Conservation (phyloP, 1,140 invertebrate genomes). For the Spodoptera frugiperda region DNA sequence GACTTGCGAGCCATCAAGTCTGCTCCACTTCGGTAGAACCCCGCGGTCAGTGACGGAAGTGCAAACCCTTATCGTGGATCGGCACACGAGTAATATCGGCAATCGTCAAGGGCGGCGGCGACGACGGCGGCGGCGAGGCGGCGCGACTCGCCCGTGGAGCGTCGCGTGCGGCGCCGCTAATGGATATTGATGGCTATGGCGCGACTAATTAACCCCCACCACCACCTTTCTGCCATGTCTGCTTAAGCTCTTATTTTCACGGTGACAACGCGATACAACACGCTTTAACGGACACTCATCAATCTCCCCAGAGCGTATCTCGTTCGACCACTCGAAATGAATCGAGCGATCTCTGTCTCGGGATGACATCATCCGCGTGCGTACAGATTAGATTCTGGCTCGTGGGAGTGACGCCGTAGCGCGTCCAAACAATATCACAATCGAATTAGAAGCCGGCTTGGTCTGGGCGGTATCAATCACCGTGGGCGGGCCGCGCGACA, state of each 20-base stretch:
- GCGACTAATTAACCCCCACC: slow-evolving; percentile 79
- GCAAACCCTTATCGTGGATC: slow-evolving; percentile 71
- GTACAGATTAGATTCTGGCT: slow-evolving; percentile 57
- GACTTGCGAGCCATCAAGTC: slow-evolving; percentile 5
- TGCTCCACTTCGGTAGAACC: slow-evolving; percentile 28
- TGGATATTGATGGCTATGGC: slow-evolving; percentile 83
- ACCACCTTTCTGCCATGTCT: slow-evolving; percentile 65
- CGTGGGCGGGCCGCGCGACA: slow-evolving; percentile 81
- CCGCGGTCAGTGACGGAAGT: slow-evolving; percentile 61
- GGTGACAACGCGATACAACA: slow-evolving; percentile 55
- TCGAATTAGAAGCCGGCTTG: slow-evolving; percentile 75
- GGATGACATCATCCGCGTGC: slow-evolving; percentile 62
- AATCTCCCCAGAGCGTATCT: slow-evolving; percentile 62
- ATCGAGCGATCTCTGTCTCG: slow-evolving; percentile 56
- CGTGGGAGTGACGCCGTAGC: slow-evolving; percentile 63
- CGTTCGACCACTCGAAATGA: slow-evolving; percentile 57
- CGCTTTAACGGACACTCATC: slow-evolving; percentile 55
- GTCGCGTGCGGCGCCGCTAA: slow-evolving; percentile 83
- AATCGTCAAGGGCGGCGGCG: slow-evolving; percentile 61
- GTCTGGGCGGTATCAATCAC: slow-evolving; percentile 81
- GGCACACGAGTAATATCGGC: slow-evolving; percentile 64
- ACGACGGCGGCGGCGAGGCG: slow-evolving; percentile 53
- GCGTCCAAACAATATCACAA: slow-evolving; percentile 76
- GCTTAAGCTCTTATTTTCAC: slow-evolving; percentile 55
- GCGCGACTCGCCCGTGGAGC: slow-evolving; percentile 55